Percentiles rank a stretch among this genome's conserved stretches.
These are phyloP conservation scores for Callosobruchus maculatus DNA, from an alignment of 2,888 invertebrate genomes.

Conservation along the genomic window DNA sequence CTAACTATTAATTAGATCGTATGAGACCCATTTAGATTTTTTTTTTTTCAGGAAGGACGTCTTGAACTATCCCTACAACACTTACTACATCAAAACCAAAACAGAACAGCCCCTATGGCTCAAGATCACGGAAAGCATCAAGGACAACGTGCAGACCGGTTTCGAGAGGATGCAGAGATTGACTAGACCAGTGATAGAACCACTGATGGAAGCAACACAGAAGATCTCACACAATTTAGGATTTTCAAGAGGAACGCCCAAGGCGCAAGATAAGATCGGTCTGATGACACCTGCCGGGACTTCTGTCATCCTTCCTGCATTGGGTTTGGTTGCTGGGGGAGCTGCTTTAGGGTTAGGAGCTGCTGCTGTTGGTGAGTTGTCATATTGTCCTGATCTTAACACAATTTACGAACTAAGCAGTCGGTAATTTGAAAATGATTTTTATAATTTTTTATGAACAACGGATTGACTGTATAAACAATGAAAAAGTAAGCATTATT, in stretches of 20 bases:
- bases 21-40: no score
- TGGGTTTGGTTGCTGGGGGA: conserved; percentile 77
- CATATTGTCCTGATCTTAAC: no score
- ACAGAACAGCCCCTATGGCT: conserved; percentile 69
- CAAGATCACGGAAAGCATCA: conserved; percentile 68
- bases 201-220: conserved; percentile 73
- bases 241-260: conserved; percentile 49
- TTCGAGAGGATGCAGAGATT: conserved; percentile 67
- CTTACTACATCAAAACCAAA: conserved; percentile 59
- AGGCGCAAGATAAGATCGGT: conserved; percentile 63
- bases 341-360: conserved; percentile 59
- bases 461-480: no score
- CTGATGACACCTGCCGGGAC: conserved; percentile 55
- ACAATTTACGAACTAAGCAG: no score
- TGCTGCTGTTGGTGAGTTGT: conserved; percentile 1
- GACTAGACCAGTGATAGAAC: conserved; percentile 66
- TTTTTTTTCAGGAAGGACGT: conserved; percentile 47
- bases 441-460: no score
- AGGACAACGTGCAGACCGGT: conserved; percentile 67
- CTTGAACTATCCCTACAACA: conserved; percentile 55
- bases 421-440: no score
- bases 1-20: no score
- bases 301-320: conserved; percentile 68
- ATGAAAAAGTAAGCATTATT: no score
- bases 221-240: conserved; percentile 77